Evolutionary conservation across 23 tunicate species (phyloP).

Genomic region (Halocynthia roretzi): DNA sequence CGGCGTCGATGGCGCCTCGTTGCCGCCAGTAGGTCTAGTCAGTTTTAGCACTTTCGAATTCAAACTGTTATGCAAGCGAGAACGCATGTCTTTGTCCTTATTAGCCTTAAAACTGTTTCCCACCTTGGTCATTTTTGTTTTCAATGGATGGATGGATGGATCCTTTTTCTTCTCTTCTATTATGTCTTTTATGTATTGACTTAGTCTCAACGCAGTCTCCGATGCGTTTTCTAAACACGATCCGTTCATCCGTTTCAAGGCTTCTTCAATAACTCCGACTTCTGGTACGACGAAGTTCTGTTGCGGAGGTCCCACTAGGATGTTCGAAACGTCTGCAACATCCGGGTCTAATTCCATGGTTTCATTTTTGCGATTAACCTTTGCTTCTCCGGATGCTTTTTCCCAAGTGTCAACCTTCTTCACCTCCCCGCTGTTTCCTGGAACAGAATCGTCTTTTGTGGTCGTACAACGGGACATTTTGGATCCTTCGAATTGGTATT

Average conservation of each 20-base stretch:
- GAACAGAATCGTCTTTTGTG: neutral
- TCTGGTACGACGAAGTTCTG: neutral
- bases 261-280: neutral
- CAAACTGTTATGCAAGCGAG: too few species aligned
- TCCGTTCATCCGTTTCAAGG: neutral
- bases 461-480: constrained; percentile 37
- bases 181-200: neutral
- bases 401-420: constrained; percentile 56
- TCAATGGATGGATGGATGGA: neutral
- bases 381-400: constrained; percentile 55
- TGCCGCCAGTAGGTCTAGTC: too few species aligned
- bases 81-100: too few species aligned
- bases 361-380: constrained; percentile 41
- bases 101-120: too few species aligned
- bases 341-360: constrained; percentile 33
- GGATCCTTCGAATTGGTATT: constrained; percentile 40
- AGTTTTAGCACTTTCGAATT: too few species aligned
- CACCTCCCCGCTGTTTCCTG: constrained; percentile 13
- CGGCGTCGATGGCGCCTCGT: too few species aligned
- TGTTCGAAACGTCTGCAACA: neutral
- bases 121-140: neutral
- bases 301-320: neutral
- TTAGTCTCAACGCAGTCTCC: neutral
- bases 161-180: neutral
- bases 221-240: neutral